Evolutionary conservation across 2,888 invertebrate genomes (phyloP), one percentile per base, ranked within the genome.

Genomic region (Nomada lathburiana): DNA sequence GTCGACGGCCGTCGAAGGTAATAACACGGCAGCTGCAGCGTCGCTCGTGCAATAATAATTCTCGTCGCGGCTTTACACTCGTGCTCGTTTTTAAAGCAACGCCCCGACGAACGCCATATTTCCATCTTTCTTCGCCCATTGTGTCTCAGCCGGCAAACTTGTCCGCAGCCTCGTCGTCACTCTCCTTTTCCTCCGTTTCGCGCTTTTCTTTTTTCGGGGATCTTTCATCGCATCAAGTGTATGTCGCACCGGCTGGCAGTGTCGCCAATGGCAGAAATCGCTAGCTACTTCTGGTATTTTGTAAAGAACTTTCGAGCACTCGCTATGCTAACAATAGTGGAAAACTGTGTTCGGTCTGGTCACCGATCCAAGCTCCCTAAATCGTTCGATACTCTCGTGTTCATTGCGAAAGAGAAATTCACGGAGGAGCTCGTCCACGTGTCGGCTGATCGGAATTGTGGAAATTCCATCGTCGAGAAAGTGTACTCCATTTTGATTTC

Each of bases 41-140:
- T 53, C 57, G 80, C 63, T 68, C 82, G 73, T 74, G 83, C 86
- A 85, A 87, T 87, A 86, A 87, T 87, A 86, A 87, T 86, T 86
- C 83, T 71, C 73, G 72, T 59, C 68, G 55, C 60, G 76, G 79
- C 83, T 75, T 84, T 82, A 82, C 83, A 77, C 77, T 80, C 85
- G 85, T 81, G 83, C 81, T 75, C 85, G 79, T 85, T 87, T 87
- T 86, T 86, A 65, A 85, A 86, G 79, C 82, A 76, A 74, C 76
- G 83, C 63, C 59, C 71, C 69, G 59, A 42, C 76, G 70, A 79
- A 72, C 81, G 63, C 73, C 71, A 42, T 75, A 69, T 79, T 77
- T 77, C 65, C 77, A 73, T 73, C 60, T 59, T 44, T n/a, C 20
- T 44, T 55, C 44, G 26, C 23, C 26, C 20, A n/a, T 29, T 52